Evolutionary conservation across 2,113 vertebrate genomes (phyloP).

Genomic region (Oncorhynchus masou): DNA sequence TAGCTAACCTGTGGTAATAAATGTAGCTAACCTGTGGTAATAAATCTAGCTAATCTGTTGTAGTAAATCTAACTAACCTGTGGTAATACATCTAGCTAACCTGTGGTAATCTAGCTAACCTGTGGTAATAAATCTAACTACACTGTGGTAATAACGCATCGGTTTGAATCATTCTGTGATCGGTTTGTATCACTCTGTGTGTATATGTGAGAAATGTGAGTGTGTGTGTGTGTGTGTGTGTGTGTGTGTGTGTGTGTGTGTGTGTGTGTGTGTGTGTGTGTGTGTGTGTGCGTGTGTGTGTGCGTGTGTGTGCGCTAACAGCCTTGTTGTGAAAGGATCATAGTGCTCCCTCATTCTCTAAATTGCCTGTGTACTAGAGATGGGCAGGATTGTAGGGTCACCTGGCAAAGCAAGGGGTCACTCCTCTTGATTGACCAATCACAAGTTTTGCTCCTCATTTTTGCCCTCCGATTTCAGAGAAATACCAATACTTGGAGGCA

Average conservation of each 20-base stretch:
- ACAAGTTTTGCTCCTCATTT: neutral
- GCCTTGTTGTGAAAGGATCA: neutral
- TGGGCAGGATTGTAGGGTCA: neutral
- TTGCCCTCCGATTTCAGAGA: no score
- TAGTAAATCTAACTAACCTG: constrained; percentile 68
- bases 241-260: constrained; percentile 13
- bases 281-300: constrained; percentile 15
- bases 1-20: constrained; percentile 62
- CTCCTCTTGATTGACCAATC: neutral
- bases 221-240: no score
- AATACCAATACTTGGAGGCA: neutral
- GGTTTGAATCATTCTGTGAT: constrained; percentile 8
- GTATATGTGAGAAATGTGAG: constrained; percentile 8
- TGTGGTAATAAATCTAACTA: neutral
- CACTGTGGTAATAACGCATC: constrained; percentile 57
- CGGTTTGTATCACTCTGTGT: no score
- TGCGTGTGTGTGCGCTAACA: neutral
- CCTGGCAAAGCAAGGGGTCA: neutral
- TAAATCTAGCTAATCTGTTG: constrained; percentile 64
- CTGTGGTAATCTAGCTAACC: neutral
- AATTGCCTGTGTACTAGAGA: neutral
- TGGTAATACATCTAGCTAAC: constrained; percentile 67
- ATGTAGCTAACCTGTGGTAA: constrained; percentile 56
- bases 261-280: constrained; percentile 6
- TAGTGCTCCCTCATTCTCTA: neutral